These are phyloP conservation scores for Bombus terrestris DNA, from an alignment of 1,140 invertebrate species.

Conservation along the genomic window DNA sequence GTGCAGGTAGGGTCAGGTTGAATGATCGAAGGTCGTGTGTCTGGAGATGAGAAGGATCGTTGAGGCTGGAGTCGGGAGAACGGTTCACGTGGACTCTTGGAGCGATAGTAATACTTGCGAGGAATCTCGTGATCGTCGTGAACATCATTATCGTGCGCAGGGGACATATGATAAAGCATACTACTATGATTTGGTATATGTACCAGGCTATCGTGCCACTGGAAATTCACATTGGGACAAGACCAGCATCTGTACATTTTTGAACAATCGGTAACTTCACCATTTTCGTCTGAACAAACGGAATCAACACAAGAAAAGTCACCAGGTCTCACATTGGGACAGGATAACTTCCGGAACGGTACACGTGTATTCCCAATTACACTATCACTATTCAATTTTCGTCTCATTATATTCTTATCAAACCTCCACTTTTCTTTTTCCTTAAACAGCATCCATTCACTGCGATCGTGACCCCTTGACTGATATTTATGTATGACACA, in stretches of 20 bases:
- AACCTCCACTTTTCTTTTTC: slow-evolving; percentile 25
- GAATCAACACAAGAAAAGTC: not conserved
- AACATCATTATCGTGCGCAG: slow-evolving; percentile 25
- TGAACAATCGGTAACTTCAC: not conserved
- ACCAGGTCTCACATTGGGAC: slow-evolving; percentile 28
- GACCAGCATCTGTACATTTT: slow-evolving; percentile 22
- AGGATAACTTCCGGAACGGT: slow-evolving; percentile 38
- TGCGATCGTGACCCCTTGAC: not conserved
- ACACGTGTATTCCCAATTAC: not conserved
- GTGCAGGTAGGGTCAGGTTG: slow-evolving; percentile 85
- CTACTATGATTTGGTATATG: slow-evolving; percentile 14
- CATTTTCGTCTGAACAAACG: not conserved
- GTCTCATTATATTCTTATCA: not conserved
- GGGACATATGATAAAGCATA: slow-evolving; percentile 36
- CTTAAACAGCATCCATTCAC: not conserved
- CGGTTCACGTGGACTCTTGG: slow-evolving; percentile 57
- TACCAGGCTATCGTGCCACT: slow-evolving; percentile 13
- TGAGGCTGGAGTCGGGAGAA: slow-evolving; percentile 74
- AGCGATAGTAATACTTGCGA: slow-evolving; percentile 44
- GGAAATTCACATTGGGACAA: slow-evolving; percentile 25
- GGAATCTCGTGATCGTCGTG: slow-evolving; percentile 27
- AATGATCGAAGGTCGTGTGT: slow-evolving; percentile 83
- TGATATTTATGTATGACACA: not conserved
- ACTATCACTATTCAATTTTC: not conserved
- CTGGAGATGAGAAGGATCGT: slow-evolving; percentile 81